A percentile compares a stretch with the other conserved stretches of the same genome.
Evolutionary conservation across 2,888 invertebrate genomes (phyloP).

Genomic region (Balanococcus diminutus): DNA sequence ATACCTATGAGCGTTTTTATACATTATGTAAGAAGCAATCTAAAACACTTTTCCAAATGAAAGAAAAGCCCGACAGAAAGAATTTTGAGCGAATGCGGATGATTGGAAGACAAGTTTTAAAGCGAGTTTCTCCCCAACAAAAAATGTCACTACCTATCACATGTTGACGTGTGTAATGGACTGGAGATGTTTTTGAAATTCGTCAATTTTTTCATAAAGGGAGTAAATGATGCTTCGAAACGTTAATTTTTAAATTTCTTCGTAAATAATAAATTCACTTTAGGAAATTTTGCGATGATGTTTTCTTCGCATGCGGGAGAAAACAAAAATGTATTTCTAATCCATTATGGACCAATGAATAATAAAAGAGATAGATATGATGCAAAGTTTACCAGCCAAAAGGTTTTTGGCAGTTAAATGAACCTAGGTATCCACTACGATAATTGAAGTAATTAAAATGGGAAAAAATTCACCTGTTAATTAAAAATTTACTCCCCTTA

Average conservation of each 20-base stretch:
- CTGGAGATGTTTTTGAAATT: too few species aligned
- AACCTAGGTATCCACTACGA: too few species aligned
- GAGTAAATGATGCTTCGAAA: background rate
- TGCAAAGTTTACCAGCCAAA: too few species aligned
- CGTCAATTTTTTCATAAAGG: background rate
- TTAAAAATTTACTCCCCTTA: slow-evolving; percentile 1
- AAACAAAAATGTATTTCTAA: too few species aligned
- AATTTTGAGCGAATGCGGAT: background rate
- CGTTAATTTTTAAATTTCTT: background rate
- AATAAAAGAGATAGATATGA: too few species aligned
- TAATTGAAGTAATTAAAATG: background rate
- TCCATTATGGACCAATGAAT: too few species aligned
- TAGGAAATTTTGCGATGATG: too few species aligned
- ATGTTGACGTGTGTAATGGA: too few species aligned
- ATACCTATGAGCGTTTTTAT: background rate
- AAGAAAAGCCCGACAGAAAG: background rate
- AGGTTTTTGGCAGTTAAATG: too few species aligned
- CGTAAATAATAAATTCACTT: background rate
- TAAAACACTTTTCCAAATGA: background rate
- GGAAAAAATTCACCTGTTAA: background rate
- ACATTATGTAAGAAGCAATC: background rate
- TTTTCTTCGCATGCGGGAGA: too few species aligned
- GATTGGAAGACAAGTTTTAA: background rate
- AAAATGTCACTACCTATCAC: too few species aligned
- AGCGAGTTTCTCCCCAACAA: too few species aligned